These are phyloP conservation scores for Watsonalla cultraria DNA, from an alignment of 2,888 invertebrate species.

Conservation along the genomic window DNA sequence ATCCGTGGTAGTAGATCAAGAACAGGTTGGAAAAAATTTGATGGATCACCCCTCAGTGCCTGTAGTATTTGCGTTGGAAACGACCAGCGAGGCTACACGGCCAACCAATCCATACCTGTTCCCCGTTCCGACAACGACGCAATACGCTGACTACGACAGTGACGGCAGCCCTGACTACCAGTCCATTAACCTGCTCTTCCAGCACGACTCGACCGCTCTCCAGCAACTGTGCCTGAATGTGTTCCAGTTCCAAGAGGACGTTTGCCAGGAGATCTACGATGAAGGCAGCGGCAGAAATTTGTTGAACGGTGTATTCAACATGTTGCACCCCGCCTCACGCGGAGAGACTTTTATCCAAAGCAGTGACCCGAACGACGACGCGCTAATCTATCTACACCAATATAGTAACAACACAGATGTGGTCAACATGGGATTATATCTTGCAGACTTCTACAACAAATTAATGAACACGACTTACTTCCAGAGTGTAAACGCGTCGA, in stretches of 20 bases:
- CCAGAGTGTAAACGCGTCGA: conserved; percentile 31
- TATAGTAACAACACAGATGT: conserved; percentile 54
- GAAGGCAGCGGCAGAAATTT: conserved; percentile 18
- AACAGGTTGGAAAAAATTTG: conserved; percentile 6
- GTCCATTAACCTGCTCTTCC: conserved; percentile 15
- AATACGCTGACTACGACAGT: conserved; percentile 19
- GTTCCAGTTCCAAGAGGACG: conserved; percentile 54
- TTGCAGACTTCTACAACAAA: conserved; percentile 43
- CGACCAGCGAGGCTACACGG: not conserved
- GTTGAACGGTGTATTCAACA: conserved; percentile 11
- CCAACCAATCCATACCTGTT: conserved; percentile 16
- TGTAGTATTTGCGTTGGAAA: not conserved
- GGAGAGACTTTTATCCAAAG: conserved; percentile 75
- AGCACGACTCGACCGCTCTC: conserved; percentile 5
- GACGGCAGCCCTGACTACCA: conserved; percentile 23
- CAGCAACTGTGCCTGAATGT: conserved; percentile 46
- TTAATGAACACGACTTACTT: conserved; percentile 52
- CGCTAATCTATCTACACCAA: conserved; percentile 74
- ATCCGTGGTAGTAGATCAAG: conserved; percentile 20
- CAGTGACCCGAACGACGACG: conserved; percentile 71
- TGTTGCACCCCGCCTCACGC: conserved; percentile 61
- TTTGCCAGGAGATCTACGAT: conserved; percentile 24
- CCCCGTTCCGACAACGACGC: conserved; percentile 16
- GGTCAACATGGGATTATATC: conserved; percentile 46
- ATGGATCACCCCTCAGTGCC: not conserved